These are phyloP conservation scores for Caretta caretta DNA, from an alignment of 2,113 vertebrate species.

Conservation along the genomic window DNA sequence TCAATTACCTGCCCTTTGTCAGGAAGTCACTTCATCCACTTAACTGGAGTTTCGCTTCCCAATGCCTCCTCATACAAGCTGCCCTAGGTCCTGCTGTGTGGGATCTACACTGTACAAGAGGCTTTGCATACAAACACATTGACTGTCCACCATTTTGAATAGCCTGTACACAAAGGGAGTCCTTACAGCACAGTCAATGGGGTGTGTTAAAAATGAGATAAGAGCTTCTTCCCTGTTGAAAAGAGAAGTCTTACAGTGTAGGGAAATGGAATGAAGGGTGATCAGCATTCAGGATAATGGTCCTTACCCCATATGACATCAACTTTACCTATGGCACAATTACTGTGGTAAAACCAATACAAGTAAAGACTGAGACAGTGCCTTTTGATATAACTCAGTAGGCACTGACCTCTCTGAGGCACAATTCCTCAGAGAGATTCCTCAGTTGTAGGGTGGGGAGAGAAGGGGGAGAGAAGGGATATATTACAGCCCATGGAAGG, in stretches of 20 bases:
- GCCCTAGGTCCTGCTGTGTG: neutral
- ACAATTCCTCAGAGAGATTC: neutral
- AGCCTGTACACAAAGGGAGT: neutral
- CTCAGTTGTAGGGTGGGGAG: neutral
- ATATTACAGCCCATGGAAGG: neutral
- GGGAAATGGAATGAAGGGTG: neutral
- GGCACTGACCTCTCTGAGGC: neutral
- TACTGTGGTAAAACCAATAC: neutral
- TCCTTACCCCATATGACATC: neutral
- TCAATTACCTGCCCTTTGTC: neutral
- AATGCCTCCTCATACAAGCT: neutral
- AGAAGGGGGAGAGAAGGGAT: neutral
- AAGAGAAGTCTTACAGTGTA: neutral
- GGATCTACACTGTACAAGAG: neutral
- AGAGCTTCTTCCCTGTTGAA: neutral
- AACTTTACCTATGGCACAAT: neutral
- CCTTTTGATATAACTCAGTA: neutral
- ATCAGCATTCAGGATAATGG: neutral
- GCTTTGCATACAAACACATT: neutral
- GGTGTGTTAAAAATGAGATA: neutral
- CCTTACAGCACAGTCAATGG: neutral
- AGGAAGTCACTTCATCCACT: neutral
- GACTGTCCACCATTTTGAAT: constrained; percentile 2
- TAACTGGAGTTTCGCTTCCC: neutral
- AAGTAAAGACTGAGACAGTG: neutral